phyloP scores from a whole-genome alignment of 2,888 invertebrate species.

The Eupithecia pulchellata region DNA sequence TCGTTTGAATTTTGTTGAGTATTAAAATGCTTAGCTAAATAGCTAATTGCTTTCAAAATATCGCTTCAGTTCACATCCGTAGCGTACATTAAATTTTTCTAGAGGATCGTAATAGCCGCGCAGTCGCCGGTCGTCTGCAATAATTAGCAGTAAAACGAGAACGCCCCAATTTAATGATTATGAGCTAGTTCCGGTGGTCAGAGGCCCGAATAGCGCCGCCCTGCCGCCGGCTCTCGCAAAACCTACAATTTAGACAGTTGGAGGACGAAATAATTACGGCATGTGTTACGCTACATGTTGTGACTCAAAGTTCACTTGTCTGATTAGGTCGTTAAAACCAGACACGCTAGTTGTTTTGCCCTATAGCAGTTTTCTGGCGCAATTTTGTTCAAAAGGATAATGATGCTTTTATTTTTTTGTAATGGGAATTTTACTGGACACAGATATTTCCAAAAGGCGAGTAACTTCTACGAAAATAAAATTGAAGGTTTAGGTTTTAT shows the following conservation, averaged over 20 bases:
- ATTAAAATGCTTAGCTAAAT: constrained; percentile 53
- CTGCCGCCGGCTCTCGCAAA: constrained; percentile 54
- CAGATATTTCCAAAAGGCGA: no score
- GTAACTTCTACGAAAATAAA: no score
- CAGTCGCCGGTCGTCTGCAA: constrained; percentile 54
- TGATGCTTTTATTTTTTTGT: neutral
- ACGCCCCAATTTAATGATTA: constrained; percentile 77
- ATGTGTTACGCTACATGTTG: constrained; percentile 39
- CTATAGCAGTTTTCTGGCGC: neutral
- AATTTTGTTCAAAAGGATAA: neutral
- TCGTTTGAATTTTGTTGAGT: constrained; percentile 52
- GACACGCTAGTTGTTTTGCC: constrained; percentile 12
- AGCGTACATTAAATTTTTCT: constrained; percentile 58
- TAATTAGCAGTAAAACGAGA: constrained; percentile 74
- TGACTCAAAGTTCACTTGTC: constrained; percentile 36
- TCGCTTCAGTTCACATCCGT: constrained; percentile 58
- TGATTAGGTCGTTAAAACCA: constrained; percentile 13
- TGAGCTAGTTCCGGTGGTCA: constrained; percentile 76
- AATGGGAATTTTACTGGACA: neutral
- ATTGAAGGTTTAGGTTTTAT: no score
- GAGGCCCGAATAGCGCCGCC: constrained; percentile 30
- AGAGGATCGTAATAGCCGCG: constrained; percentile 64
- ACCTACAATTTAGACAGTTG: constrained; percentile 53
- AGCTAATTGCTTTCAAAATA: constrained; percentile 59
- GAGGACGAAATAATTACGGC: constrained; percentile 54